Evolutionary conservation across 2,888 invertebrate species (phyloP).

Genomic region (Oligia fasciuncula): DNA sequence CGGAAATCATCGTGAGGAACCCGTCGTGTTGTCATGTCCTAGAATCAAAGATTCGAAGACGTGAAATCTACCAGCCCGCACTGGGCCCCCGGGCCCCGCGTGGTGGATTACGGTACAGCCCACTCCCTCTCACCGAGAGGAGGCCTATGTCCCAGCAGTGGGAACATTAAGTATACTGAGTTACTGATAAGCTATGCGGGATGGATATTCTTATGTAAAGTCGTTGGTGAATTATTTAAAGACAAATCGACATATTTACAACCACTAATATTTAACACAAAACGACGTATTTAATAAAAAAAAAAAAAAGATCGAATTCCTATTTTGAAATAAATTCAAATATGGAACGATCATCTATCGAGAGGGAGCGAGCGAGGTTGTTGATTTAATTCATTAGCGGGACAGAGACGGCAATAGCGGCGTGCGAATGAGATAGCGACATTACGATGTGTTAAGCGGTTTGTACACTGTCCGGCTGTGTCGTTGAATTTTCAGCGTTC

Average conservation of each 20-base stretch:
- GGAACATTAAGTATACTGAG: no score
- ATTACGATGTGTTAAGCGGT: constrained; percentile 53
- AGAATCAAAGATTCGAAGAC: neutral
- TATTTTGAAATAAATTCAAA: constrained; percentile 85
- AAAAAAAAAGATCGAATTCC: constrained; percentile 75
- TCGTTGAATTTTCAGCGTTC: constrained; percentile 26
- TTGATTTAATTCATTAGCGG: constrained; percentile 90
- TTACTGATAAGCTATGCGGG: no score
- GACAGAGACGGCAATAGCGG: constrained; percentile 78
- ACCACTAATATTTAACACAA: constrained; percentile 7
- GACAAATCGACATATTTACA: neutral
- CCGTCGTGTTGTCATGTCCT: no score
- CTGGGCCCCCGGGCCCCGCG: neutral
- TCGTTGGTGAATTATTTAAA: neutral
- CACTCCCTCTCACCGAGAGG: neutral
- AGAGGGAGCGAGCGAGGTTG: constrained; percentile 88
- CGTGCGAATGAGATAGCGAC: constrained; percentile 67
- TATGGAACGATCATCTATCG: constrained; percentile 83
- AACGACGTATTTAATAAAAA: constrained; percentile 21
- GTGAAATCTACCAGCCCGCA: neutral
- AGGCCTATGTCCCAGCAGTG: neutral
- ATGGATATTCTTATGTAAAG: neutral
- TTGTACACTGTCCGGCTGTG: constrained; percentile 46
- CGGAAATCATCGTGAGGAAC: no score
- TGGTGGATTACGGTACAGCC: neutral